Percentiles rank a stretch among this genome's conserved stretches.
phyloP scores from a whole-genome alignment of 2,888 invertebrate genomes.

The Arctia plantaginis region DNA sequence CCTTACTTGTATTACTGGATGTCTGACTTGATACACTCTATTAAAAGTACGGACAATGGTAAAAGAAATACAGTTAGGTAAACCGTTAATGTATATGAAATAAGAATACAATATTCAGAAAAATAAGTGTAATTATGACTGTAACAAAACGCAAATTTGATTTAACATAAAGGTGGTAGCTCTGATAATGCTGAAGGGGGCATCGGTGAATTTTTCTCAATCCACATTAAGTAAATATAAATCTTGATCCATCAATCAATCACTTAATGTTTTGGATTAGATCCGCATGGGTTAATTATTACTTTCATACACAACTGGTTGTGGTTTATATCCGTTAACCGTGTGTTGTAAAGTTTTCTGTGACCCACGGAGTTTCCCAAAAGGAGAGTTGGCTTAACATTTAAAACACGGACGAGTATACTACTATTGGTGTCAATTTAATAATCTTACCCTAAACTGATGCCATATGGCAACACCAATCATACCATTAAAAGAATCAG shows the following conservation, averaged over 20 bases:
- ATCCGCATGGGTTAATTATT: neutral
- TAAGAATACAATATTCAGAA: no score
- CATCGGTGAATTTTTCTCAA: no score
- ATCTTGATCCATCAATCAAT: neutral
- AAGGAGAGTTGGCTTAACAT: neutral
- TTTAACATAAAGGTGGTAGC: no score
- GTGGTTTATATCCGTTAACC: neutral
- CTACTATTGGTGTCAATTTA: neutral
- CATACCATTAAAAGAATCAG: constrained; percentile 33
- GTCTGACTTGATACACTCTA: no score
- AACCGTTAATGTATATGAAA: no score
- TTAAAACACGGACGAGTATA: neutral
- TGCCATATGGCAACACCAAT: constrained; percentile 20
- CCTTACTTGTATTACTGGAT: no score
- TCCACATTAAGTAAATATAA: no score
- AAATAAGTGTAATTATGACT: no score
- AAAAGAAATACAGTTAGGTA: no score
- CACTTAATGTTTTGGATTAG: neutral
- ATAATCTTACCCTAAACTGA: constrained; percentile 24
- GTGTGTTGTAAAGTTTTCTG: no score
- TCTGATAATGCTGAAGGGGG: neutral
- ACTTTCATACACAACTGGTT: neutral
- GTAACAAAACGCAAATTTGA: neutral
- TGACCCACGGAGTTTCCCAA: no score
- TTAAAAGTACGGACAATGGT: no score